Conservation (phyloP, 2,113 vertebrate species). For the Garra rufa region DNA sequence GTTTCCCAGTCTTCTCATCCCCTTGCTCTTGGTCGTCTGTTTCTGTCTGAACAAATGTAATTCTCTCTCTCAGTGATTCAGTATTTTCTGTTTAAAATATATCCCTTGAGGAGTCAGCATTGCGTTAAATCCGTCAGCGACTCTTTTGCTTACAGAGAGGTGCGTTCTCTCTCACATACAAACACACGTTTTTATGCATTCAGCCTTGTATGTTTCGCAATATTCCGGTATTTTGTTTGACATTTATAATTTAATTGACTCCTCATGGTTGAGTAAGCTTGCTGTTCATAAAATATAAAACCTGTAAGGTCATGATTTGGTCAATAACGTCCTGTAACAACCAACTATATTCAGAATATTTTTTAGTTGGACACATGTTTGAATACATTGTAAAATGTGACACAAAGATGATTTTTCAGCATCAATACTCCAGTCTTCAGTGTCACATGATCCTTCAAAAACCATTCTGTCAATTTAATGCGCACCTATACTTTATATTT, state of each 20-base stretch:
- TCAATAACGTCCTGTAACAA: neutral
- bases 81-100: neutral
- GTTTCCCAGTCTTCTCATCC: conserved; percentile 3
- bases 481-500: neutral
- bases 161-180: neutral
- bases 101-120: neutral
- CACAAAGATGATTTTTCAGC: neutral
- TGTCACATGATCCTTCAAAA: neutral
- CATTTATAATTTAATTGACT: conserved; percentile 39
- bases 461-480: neutral
- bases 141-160: neutral
- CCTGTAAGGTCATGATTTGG: conserved; percentile 6
- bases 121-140: neutral
- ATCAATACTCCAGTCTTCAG: neutral
- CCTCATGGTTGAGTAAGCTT: conserved; percentile 19
- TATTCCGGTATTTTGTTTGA: conserved; percentile 28
- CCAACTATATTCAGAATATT: no score
- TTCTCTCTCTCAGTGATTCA: neutral
- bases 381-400: neutral
- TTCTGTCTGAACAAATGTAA: neutral
- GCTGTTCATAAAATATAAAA: conserved; percentile 3
- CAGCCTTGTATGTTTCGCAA: neutral
- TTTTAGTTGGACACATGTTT: no score
- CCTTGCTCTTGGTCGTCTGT: conserved; percentile 21
- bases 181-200: neutral